Evolutionary conservation across 2,888 invertebrate species (phyloP).

Genomic region (Pharmacophagus antenor): DNA sequence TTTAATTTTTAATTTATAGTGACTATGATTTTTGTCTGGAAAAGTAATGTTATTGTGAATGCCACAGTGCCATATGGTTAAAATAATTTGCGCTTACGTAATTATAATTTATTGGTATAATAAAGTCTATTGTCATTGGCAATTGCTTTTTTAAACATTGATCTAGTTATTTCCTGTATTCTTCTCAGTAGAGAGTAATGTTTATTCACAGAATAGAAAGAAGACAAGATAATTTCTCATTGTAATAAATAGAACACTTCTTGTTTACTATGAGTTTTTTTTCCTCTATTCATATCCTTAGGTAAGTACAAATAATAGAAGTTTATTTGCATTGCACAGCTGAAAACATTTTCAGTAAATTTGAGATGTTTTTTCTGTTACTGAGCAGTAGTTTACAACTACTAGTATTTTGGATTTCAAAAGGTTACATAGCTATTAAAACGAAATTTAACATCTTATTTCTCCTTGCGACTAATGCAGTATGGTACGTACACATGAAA

Average conservation of each 20-base stretch:
- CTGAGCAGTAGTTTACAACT: too few species aligned
- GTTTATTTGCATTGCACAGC: too few species aligned
- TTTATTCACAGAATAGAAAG: neutral
- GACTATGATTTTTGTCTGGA: constrained; percentile 49
- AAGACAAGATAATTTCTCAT: constrained; percentile 29
- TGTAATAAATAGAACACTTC: constrained; percentile 44
- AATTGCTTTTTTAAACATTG: neutral
- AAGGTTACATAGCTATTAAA: too few species aligned
- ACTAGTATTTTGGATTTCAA: too few species aligned
- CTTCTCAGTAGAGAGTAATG: neutral
- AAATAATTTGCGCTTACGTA: constrained; percentile 18
- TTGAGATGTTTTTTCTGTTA: too few species aligned
- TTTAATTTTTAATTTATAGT: constrained; percentile 31
- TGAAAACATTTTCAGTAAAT: too few species aligned
- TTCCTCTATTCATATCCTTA: neutral
- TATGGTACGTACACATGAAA: too few species aligned
- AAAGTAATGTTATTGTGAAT: constrained; percentile 37
- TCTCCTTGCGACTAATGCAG: too few species aligned
- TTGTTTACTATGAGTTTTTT: constrained; percentile 37
- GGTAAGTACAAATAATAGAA: too few species aligned
- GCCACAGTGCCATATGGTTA: constrained; percentile 53
- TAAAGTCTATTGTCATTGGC: neutral
- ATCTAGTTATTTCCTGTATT: neutral
- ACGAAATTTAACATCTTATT: too few species aligned
- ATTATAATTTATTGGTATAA: constrained; percentile 16